A percentile compares a stretch with the other conserved stretches of the same genome.
Conservation (phyloP, 2,797 vertebrate genomes). For the Pangasius mekongensis region DNA sequence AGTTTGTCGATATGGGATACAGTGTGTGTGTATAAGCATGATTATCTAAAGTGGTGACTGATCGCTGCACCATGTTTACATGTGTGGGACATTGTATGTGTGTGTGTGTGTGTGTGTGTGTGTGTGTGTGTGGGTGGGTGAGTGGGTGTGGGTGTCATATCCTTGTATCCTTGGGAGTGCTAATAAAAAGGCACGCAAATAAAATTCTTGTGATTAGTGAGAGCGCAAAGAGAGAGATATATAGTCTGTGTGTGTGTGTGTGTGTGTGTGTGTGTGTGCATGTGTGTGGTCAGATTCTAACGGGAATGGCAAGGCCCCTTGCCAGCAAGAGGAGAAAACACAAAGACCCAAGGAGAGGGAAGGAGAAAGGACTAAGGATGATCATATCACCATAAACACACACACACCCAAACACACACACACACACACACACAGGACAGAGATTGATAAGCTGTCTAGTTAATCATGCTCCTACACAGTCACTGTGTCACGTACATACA, state of each 20-base stretch:
- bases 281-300: constrained; percentile 30
- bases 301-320: constrained; percentile 19
- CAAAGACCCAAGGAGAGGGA: background rate
- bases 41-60: background rate
- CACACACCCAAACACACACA: background rate
- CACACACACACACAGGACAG: background rate
- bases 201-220: constrained; percentile 21
- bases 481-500: background rate
- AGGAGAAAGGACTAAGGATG: background rate
- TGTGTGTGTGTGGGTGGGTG: background rate
- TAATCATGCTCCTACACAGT: background rate
- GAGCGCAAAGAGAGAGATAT: background rate
- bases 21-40: constrained; percentile 15
- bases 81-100: too few species aligned
- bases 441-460: constrained; percentile 4
- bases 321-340: constrained; percentile 27
- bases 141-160: background rate
- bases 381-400: background rate
- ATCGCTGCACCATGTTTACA: background rate
- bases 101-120: constrained; percentile 10
- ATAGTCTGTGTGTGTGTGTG: constrained; percentile 18
- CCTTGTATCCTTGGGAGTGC: background rate
- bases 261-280: constrained; percentile 29
- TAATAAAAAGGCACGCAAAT: constrained; percentile 2
- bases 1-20: too few species aligned